Percentiles rank a stretch among this genome's conserved stretches.
Conservation (phyloP, 2,113 vertebrate genomes). For the Menura novaehollandiae region DNA sequence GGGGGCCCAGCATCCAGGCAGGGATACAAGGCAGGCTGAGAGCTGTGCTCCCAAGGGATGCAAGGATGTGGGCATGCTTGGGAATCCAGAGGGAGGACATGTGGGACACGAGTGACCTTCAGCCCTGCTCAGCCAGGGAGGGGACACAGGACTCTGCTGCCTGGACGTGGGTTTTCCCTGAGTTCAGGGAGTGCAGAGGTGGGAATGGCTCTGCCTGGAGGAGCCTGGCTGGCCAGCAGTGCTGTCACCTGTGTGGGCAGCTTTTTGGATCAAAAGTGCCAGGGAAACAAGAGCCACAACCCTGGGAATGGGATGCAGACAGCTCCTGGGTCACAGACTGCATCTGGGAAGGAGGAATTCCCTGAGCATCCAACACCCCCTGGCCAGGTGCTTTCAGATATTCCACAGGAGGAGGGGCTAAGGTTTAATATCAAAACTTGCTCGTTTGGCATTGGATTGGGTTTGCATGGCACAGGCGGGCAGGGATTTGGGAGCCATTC, state of each 20-base stretch:
- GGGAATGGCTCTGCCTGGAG: neutral
- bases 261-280: neutral
- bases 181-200: neutral
- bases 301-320: rapidly evolving
- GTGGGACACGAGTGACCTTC: neutral
- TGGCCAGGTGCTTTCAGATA: neutral
- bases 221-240: neutral
- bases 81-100: neutral
- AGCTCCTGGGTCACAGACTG: neutral
- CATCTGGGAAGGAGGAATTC: neutral
- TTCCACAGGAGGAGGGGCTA: neutral
- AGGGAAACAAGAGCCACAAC: neutral
- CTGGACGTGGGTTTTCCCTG: rapidly evolving
- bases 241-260: rapidly evolving
- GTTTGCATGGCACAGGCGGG: neutral
- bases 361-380: neutral
- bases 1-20: neutral
- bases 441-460: neutral
- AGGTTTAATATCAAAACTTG: neutral
- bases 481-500: rapidly evolving
- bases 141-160: neutral
- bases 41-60: neutral
- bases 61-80: rapidly evolving
- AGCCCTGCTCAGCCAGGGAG: neutral
- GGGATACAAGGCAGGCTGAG: rapidly evolving